Conservation (phyloP, 2,797 vertebrate genomes). For the Propithecus deckenii region DNA sequence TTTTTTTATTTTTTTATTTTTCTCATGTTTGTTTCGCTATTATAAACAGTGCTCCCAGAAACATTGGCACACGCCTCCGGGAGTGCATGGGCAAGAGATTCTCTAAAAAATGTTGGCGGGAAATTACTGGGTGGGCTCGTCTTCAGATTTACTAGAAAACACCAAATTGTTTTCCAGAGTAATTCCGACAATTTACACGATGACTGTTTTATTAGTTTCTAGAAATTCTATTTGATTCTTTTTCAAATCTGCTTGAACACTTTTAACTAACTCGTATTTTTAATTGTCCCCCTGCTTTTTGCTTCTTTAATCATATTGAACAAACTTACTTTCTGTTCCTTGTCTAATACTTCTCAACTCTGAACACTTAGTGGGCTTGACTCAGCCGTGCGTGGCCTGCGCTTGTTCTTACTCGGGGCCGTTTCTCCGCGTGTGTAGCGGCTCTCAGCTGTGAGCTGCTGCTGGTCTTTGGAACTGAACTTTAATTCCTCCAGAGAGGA, state of each 20-base stretch:
- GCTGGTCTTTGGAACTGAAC: accelerated
- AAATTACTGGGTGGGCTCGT: not conserved
- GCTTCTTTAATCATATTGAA: not conserved
- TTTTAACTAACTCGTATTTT: not conserved
- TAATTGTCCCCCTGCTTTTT: not conserved
- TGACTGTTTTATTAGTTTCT: not conserved
- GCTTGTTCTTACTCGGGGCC: accelerated
- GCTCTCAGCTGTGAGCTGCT: not conserved
- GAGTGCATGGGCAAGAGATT: not conserved
- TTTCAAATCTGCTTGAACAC: not conserved
- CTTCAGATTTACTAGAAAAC: not conserved
- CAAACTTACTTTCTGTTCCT: not conserved
- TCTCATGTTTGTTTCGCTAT: not conserved
- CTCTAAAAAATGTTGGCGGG: not conserved
- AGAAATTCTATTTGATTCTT: not conserved
- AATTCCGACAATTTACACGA: not conserved
- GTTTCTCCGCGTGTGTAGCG: not conserved
- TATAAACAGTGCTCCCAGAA: not conserved
- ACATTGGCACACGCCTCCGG: not conserved
- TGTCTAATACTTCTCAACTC: not conserved
- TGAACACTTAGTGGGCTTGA: accelerated
- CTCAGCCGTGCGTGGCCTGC: accelerated
- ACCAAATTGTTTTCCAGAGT: not conserved
- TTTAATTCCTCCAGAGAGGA: not conserved
- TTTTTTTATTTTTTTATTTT: not conserved